Percentiles rank a stretch among this genome's conserved stretches.
Evolutionary conservation across 2,113 vertebrate genomes (phyloP).

Genomic region (Candoia aspera): DNA sequence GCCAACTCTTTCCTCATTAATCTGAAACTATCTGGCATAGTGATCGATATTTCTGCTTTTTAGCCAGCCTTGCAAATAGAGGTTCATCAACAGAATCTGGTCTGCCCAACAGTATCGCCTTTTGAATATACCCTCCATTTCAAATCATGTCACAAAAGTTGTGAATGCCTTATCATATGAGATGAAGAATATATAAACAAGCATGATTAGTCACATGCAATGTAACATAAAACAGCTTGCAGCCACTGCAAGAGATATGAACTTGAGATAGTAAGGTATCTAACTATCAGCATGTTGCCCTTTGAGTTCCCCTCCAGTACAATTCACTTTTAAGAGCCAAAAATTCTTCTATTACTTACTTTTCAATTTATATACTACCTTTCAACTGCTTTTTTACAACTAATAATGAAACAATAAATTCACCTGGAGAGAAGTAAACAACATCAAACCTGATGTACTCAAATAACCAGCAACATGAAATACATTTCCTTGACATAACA

Average conservation of each 20-base stretch:
- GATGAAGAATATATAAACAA: conserved; percentile 62
- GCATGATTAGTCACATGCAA: conserved; percentile 53
- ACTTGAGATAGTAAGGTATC: not conserved
- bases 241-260: conserved; percentile 25
- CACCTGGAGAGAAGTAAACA: not conserved
- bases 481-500: not conserved
- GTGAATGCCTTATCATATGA: conserved; percentile 41
- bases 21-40: not conserved
- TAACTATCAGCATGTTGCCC: not conserved
- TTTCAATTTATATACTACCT: not conserved
- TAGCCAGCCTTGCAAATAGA: not conserved
- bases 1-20: not conserved
- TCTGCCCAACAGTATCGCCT: not conserved
- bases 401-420: not conserved
- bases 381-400: not conserved
- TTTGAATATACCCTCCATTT: conserved; percentile 1
- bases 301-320: not conserved
- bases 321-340: not conserved
- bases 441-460: not conserved
- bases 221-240: conserved; percentile 55
- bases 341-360: not conserved
- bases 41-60: conserved; percentile 3
- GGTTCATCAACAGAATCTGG: conserved; percentile 16
- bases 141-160: not conserved
- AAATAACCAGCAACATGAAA: not conserved